Evolutionary conservation across 1,140 invertebrate genomes (phyloP), one percentile per base, ranked within the genome.

Genomic region (Caenorhabditis inopinata): DNA sequence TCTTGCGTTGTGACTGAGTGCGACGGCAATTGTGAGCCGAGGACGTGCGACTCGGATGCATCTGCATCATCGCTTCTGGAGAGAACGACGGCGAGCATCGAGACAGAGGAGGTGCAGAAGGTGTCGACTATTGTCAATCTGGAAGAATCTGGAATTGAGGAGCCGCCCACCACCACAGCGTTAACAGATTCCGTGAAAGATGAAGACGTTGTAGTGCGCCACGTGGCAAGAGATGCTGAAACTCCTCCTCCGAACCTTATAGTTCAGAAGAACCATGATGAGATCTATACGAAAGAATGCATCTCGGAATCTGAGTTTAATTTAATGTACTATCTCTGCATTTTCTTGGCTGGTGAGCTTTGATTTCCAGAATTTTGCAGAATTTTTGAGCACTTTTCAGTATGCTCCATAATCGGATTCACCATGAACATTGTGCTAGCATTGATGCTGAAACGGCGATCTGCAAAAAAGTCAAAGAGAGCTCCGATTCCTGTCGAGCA

Each of bases 361-460:
- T 11, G 12, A n/a, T 27, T 68, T 25, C n/a, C n/a, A n/a, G 38
- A 23, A 11, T 74, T 74, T 14, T 25, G 14, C 23, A 0, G 1
- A 16, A 23, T 9, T 74, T 12, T 0, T 27, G n/a, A 2, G 9
- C 11, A 49, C 16, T 29, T 47, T 77, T 42, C 76, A 77, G 76
- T 68, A 6, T 78, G 49, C 18, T 62, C 76, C 6, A 53, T 53
- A 23, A 16, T 78, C n/a, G 42, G 42, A 1, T 62, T 78, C 51
- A 78, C 76, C 5, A 68, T 78, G 27, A 78, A 78, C 53, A 53
- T 78, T 16, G 35, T 78, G 0, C 21, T 78, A 27, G 32, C 53
- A 9, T 46, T 38, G 12, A 29, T 45, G 2, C 32, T 78, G 35
- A 38, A 18, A 23, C 3, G 32, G 25, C 14, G 53, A 76, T 48